Evolutionary conservation across 2,797 vertebrate species (phyloP).

Genomic region (Spheniscus humboldti): DNA sequence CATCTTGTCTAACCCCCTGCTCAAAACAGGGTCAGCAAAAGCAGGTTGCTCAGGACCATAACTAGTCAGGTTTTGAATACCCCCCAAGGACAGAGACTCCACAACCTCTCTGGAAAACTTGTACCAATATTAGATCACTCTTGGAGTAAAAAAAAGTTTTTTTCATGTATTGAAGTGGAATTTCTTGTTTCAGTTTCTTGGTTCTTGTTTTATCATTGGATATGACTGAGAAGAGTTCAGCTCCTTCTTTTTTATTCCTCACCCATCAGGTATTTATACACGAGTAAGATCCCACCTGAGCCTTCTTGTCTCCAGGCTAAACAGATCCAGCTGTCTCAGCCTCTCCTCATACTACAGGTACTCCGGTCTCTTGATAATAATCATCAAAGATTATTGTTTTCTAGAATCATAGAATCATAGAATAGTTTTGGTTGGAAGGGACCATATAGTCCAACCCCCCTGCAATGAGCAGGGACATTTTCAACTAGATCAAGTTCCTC

Average conservation of each 20-base stretch:
- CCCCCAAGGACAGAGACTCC: not conserved
- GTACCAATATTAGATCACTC: not conserved
- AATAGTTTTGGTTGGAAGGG: no score
- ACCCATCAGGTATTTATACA: not conserved
- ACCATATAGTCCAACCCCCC: no score
- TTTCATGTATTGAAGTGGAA: not conserved
- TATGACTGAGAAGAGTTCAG: not conserved
- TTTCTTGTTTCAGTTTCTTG: not conserved
- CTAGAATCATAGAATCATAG: no score
- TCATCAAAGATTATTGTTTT: not conserved
- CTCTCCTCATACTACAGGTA: not conserved
- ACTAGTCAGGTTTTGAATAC: not conserved
- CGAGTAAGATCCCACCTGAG: not conserved
- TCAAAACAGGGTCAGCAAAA: not conserved
- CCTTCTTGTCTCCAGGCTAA: not conserved
- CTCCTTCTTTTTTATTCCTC: not conserved
- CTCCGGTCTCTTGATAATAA: not conserved
- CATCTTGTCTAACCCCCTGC: not conserved
- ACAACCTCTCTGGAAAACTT: not conserved
- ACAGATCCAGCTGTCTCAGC: not conserved
- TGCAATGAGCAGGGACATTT: no score
- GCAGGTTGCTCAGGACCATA: not conserved
- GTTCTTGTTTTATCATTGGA: not conserved
- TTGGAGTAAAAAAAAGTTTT: not conserved
- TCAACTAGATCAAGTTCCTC: no score